These are phyloP conservation scores for Rousettus madagascariensis DNA, from an alignment of 2,797 vertebrate genomes.

Conservation along the genomic window DNA sequence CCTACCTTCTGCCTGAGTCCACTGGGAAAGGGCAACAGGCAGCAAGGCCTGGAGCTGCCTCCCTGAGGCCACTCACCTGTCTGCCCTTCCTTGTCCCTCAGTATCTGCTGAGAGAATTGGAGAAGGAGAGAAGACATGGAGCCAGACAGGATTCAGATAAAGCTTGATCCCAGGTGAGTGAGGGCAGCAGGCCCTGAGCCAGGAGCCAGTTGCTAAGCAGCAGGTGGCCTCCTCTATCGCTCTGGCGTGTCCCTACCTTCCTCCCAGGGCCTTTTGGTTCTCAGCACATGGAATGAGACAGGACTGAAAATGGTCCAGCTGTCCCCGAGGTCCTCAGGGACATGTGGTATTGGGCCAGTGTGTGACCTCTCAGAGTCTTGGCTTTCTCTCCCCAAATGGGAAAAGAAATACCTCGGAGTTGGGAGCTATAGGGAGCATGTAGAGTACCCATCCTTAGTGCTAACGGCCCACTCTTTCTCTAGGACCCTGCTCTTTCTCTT, in stretches of 20 bases:
- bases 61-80: not conserved
- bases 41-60: not conserved
- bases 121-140: slow-evolving; percentile 61
- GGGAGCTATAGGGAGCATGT: not conserved
- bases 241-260: not conserved
- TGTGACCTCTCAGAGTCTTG: not conserved
- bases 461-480: not conserved
- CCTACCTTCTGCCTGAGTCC: not conserved
- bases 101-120: not conserved
- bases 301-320: not conserved
- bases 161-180: slow-evolving; percentile 1
- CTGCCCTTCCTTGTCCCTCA: not conserved
- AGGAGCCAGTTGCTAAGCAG: not conserved
- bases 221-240: not conserved
- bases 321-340: not conserved
- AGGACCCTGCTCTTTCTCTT: not conserved
- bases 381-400: not conserved
- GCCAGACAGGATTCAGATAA: slow-evolving; percentile 53
- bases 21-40: not conserved
- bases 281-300: not conserved
- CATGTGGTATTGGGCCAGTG: not conserved
- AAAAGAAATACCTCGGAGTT: not conserved
- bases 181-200: not conserved
- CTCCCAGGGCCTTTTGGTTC: not conserved
- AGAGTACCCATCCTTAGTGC: not conserved